Base-by-base conservation (phyloP, 2,888 invertebrate species). In the Philopedon plagiatum region DNA sequence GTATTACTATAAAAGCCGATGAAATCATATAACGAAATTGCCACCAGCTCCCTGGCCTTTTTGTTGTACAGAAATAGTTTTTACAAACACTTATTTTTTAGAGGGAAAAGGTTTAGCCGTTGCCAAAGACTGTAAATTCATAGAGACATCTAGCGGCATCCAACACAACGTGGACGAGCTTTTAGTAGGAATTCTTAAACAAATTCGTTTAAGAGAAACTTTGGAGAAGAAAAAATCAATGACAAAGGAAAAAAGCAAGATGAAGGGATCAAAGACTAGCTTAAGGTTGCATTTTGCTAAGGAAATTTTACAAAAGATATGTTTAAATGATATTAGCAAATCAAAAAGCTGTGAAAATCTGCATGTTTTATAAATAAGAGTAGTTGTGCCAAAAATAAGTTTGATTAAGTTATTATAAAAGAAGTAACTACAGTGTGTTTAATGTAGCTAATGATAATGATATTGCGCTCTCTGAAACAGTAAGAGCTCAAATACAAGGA, bases 91-190 rank as follows among this genome's bases (percentile, higher is more conserved):
- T n/a, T 57, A 23, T 23, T 19, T 60, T 71, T 7, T 88, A 98
- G 98, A 98, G 86, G 97, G 97, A 7, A 96, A 96, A 87, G 89
- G 92, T n/a, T 86, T 97, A 78, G 97, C 97, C 0, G 93, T 93
- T 39, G 92, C 94, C 11, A 90, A 94, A 83, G 95, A 96, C 85
- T 94, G 94, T 86, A 97, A 97, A 86, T 97, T 96, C 87, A 97
- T 97, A 77, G 98, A 98, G 86, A 96, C 97, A 0, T 98, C 97
- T 0, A 95, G 96, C 67, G 97, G 97, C 0, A 94, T 98, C 80
- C 96, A 98, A 85, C 97, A 98, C 87, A 97, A 97, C 83, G 96
- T 98, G 18, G 98, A 98, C 85, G 98, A 98, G 83, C 90, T 98
- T 19, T 90, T 98, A 44, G 97, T 97, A 0, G 98, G 98, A 1